phyloP scores from a whole-genome alignment of 2,888 invertebrate species.

The Laspeyria flexula region DNA sequence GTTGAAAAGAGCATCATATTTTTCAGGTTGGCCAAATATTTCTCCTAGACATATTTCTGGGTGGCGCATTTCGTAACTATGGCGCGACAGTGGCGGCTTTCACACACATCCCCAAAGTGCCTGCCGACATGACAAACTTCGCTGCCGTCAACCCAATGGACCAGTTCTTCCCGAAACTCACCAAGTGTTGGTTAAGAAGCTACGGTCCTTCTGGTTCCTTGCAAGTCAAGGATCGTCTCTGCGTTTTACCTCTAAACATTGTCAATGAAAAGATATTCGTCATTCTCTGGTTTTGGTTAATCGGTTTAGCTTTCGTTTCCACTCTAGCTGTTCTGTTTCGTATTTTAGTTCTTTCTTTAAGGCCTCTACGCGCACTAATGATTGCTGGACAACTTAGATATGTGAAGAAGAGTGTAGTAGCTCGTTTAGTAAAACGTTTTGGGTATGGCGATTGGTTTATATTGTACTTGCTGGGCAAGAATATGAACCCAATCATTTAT shows the following conservation, averaged over 20 bases:
- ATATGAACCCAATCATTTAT: conserved; percentile 90
- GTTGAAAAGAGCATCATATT: no score
- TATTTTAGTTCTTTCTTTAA: conserved; percentile 81
- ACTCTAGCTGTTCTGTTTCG: conserved; percentile 89
- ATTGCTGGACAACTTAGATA: conserved; percentile 87
- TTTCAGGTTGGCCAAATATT: conserved; percentile 89
- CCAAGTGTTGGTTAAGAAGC: conserved; percentile 87
- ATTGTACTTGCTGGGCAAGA: conserved; percentile 90
- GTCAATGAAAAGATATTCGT: conserved; percentile 93
- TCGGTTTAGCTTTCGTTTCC: conserved; percentile 87
- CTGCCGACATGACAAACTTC: conserved; percentile 58
- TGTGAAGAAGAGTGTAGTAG: conserved; percentile 82
- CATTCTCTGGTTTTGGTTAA: conserved; percentile 91
- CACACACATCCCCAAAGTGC: conserved; percentile 67
- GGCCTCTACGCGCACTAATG: conserved; percentile 86
- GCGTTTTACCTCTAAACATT: conserved; percentile 91
- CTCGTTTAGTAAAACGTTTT: conserved; percentile 80
- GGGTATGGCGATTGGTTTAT: conserved; percentile 92
- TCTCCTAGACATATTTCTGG: conserved; percentile 88
- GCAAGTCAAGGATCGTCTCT: conserved; percentile 87
- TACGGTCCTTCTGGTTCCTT: conserved; percentile 87
- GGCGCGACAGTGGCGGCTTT: conserved; percentile 84
- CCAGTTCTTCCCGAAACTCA: conserved; percentile 88
- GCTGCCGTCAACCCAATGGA: conserved; percentile 88
- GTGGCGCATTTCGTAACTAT: conserved; percentile 87